Conservation (phyloP, 2,113 vertebrate species). For the Entomyzon cyanotis region DNA sequence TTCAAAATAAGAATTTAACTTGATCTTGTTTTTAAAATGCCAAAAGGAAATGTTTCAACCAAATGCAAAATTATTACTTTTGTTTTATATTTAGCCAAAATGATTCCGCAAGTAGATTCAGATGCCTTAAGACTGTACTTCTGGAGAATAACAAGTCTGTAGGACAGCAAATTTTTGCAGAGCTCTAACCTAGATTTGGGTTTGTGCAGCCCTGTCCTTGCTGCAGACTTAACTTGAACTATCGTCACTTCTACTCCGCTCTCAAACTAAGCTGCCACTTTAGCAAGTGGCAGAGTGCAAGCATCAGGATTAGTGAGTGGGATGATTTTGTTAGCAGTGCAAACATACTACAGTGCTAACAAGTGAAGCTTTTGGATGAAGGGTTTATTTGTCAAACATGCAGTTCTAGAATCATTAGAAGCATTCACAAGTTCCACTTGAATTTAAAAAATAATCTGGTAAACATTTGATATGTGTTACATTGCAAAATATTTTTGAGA, state of each 20-base stretch:
- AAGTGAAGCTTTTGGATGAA: conserved; percentile 25
- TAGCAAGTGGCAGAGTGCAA: background rate
- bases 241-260: background rate
- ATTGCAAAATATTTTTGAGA: background rate
- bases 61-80: background rate
- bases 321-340: background rate
- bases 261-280: background rate
- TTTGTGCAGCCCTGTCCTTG: background rate
- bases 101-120: background rate
- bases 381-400: conserved; percentile 16
- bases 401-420: background rate
- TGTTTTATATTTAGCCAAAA: background rate
- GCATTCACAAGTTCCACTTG: conserved; percentile 18
- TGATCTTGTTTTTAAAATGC: background rate
- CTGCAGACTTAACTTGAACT: background rate
- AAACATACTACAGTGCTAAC: background rate
- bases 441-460: conserved; percentile 12
- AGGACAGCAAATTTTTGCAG: background rate
- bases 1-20: background rate
- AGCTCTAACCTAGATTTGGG: background rate
- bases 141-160: background rate
- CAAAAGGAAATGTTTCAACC: background rate
- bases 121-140: background rate
- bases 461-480: conserved; percentile 36
- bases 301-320: background rate